phyloP scores from a whole-genome alignment of 2,888 invertebrate genomes.

The Formica aserva region DNA sequence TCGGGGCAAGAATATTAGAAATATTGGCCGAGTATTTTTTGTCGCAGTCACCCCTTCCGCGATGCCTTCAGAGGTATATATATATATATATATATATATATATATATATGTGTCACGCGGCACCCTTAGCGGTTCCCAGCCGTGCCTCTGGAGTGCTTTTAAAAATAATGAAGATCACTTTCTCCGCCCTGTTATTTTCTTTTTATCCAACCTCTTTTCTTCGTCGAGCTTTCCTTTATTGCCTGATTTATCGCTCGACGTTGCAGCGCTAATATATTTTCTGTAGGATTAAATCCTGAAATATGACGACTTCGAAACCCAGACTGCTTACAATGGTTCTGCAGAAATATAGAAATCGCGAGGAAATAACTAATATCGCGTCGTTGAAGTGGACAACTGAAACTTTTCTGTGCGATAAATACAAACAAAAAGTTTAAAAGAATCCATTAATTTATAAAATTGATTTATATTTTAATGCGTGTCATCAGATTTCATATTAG shows the following conservation, averaged over 20 bases:
- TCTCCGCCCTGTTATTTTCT: constrained; percentile 63
- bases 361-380: constrained; percentile 21
- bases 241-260: constrained; percentile 70
- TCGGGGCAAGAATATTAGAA: constrained; percentile 48
- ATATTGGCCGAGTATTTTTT: constrained; percentile 46
- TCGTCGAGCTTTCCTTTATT: constrained; percentile 71
- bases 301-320: constrained; percentile 61
- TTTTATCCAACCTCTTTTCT: constrained; percentile 61
- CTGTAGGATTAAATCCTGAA: constrained; percentile 73
- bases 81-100: not conserved
- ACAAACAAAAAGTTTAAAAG: not conserved
- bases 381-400: constrained; percentile 10
- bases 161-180: constrained; percentile 73
- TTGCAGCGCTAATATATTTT: constrained; percentile 70
- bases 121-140: constrained; percentile 51
- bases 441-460: constrained; percentile 24
- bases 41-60: constrained; percentile 38
- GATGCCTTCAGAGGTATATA: not conserved
- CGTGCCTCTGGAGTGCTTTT: constrained; percentile 69
- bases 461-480: constrained; percentile 9
- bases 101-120: constrained; percentile 36
- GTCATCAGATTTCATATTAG: not conserved
- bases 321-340: constrained; percentile 27
- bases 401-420: constrained; percentile 31
- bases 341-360: constrained; percentile 24